Base-by-base conservation (phyloP, 2,888 invertebrate genomes). In the Abrostola triplasia region DNA sequence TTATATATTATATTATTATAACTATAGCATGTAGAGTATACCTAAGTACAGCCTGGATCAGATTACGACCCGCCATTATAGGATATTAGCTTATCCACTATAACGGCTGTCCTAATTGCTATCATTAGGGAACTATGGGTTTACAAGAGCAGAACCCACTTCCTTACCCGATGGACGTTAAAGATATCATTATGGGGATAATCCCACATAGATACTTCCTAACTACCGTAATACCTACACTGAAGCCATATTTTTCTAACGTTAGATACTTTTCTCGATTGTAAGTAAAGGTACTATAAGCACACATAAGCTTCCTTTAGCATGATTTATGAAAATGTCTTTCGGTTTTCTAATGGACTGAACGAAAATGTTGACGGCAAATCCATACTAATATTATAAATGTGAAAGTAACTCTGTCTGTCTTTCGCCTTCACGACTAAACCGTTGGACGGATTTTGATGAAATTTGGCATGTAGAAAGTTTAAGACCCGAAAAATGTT, bases 91-190 rank as follows among this genome's bases (percentile, higher is more conserved):
- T 47, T 47, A 47, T 47, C 44, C 8, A 24, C 44, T 47, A 8
- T 47, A 47, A 47, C 24, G 12, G 44, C 44, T 24, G 44, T 13
- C 44, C 44, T 47, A 47, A 47, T 47, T 47, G 24, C 44, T 47
- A 47, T 47, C 44, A 9, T 24, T 47, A 47, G 44, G 13, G 44
- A 47, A 47, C 44, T 47, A 47, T 47, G 44, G 24, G 44, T 47
- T 47, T 47, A 24, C 44, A 47, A 47, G 24, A 9, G 44, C 13
- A 24, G 44, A 13, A 8, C 13, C 8, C 44, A 5, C 24, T 47
- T 47, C 44, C 44, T 13, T 8, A 47, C 44, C 44, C 44, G 13
- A 9, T 24, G 6, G 9, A 24, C 13, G 10, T 47, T 0, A 9
- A 47, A 47, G 13, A 24, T 47, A 24, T 47, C 9, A 24, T 47